phyloP scores from a whole-genome alignment of 2,888 invertebrate species.

The Drosophila gaucha region DNA sequence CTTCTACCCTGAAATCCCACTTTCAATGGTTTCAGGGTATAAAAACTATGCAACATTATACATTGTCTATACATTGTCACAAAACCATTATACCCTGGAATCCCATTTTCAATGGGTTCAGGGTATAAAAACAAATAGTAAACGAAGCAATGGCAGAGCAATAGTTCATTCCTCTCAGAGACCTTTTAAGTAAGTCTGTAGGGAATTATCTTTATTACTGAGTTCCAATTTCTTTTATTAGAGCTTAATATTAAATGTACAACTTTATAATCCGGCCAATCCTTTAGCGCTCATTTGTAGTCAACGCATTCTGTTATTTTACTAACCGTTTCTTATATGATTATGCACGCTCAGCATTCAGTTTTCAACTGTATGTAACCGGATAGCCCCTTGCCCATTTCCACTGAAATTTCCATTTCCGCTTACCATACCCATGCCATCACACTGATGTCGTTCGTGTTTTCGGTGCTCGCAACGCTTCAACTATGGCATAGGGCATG shows the following conservation, averaged over 20 bases:
- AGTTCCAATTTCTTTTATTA: constrained; percentile 4
- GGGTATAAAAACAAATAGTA: too few relatives aligned
- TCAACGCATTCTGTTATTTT: constrained; percentile 30
- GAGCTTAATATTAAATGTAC: constrained; percentile 6
- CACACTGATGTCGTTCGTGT: too few relatives aligned
- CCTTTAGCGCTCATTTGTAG: constrained; percentile 32
- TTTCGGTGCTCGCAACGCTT: constrained; percentile 12
- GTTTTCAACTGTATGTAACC: neutral
- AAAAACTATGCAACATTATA: too few relatives aligned
- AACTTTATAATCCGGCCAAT: constrained; percentile 43
- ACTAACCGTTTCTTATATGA: constrained; percentile 38
- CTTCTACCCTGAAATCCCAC: too few relatives aligned
- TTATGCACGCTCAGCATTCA: constrained; percentile 46
- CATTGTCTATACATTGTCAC: too few relatives aligned
- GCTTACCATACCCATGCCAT: constrained; percentile 1
- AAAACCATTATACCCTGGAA: too few relatives aligned
- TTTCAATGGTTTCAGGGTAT: too few relatives aligned
- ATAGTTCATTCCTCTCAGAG: neutral
- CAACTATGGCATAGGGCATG: constrained; percentile 43
- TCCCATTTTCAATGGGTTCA: neutral
- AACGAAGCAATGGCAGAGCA: neutral
- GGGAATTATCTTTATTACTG: neutral
- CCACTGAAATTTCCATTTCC: constrained; percentile 1
- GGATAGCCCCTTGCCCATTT: neutral
- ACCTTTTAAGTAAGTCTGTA: neutral